phyloP scores from a whole-genome alignment of 1,140 invertebrate species.

The Calosoma granatense region DNA sequence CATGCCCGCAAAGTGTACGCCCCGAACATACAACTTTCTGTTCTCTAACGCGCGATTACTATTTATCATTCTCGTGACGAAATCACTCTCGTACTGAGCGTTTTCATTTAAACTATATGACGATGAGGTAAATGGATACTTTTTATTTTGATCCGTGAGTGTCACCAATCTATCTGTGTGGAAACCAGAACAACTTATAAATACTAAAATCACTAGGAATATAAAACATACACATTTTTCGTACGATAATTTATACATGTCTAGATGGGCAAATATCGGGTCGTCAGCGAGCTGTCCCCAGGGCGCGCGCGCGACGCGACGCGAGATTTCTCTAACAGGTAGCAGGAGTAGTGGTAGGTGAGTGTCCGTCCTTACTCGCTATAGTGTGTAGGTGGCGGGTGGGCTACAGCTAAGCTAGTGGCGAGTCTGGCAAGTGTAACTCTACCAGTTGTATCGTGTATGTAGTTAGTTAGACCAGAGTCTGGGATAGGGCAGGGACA shows the following conservation, averaged over 20 bases:
- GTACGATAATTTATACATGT: constrained; percentile 34
- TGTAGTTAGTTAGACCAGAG: too few relatives aligned
- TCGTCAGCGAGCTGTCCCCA: constrained; percentile 13
- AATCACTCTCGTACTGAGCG: constrained; percentile 4
- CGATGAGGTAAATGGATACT: constrained; percentile 7
- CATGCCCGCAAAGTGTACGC: constrained; percentile 17
- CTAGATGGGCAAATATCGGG: constrained; percentile 22
- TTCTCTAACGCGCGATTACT: not conserved
- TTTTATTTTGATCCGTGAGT: not conserved
- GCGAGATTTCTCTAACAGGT: not conserved
- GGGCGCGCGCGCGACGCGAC: constrained; percentile 14
- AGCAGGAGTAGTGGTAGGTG: not conserved
- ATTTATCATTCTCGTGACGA: constrained; percentile 10
- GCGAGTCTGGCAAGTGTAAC: too few relatives aligned
- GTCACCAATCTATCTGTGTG: constrained; percentile 27
- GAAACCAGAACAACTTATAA: constrained; percentile 34
- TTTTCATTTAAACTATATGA: constrained; percentile 2
- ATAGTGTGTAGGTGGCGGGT: too few relatives aligned
- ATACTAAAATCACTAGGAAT: constrained; percentile 31
- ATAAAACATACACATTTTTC: constrained; percentile 34
- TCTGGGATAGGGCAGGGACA: too few relatives aligned
- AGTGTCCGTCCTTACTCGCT: too few relatives aligned
- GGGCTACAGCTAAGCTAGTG: too few relatives aligned
- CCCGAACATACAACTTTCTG: not conserved
- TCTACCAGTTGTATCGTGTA: too few relatives aligned